Base-by-base conservation (phyloP, 2,888 invertebrate genomes). In the Lamproptera curius region DNA sequence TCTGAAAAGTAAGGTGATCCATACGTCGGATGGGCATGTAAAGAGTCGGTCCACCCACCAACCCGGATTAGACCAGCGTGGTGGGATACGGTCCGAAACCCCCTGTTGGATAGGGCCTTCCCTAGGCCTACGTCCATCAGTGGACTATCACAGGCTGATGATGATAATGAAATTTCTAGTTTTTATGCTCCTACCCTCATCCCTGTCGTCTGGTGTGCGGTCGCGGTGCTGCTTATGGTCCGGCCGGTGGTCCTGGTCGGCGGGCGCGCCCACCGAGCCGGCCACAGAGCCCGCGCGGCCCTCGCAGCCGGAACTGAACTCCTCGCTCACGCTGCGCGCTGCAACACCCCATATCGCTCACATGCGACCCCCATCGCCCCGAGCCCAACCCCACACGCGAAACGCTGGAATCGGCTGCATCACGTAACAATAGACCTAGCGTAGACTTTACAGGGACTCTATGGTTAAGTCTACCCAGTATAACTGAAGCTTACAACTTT, bases 241-340 rank as follows among this genome's bases (percentile, higher is more conserved):
- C 20, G 84, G 83, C 47, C 85, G 78, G 71, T 85, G 81, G 70
- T 82, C 76, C 62, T 85, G 85, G 68, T 86, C 86, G 53, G 84
- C 82, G 49, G 84, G 84, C 16, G 80, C 81, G 59, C 85, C 84
- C 46, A 83, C 79, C 62, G 86, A 90, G 81, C 80, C 89, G 73
- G 80, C 88, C 72, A 79, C 90, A 74, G 95, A 95, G 58, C 93
- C 95, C 87, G 96, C 96, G 76, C 97, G 97, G 85, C 97, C 97
- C 83, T 98, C 98, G 79, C 95, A 95, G 63, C 94, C 95, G 84
- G 96, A 97, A 82, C 97, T 97, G 89, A 97, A 97, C 86, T 98
- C 98, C 88, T 98, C 98, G 73, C 97, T 97, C 85, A 97, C 96
- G 90, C 97, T 97, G 77, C 97, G 93, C 69, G 97, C 97, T 97